Evolutionary conservation across 37 sponge, comb jelly and placozoan species (phyloP).

Genomic region (Cladorhizidae sp.): DNA sequence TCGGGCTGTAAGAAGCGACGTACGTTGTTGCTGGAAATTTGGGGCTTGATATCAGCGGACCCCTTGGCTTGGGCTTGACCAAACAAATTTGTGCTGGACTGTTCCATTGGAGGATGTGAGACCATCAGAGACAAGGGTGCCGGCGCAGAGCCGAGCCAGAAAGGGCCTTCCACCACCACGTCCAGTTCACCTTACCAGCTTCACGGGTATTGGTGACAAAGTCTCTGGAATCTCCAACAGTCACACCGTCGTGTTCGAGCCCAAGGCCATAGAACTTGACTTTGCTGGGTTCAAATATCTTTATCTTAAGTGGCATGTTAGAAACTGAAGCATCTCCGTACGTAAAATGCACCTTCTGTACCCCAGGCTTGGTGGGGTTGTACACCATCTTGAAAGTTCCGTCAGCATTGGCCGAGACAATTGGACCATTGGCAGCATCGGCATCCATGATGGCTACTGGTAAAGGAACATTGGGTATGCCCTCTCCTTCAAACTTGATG

Average conservation of each 20-base stretch:
- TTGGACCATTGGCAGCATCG: constrained; percentile 43
- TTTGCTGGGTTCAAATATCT: constrained; percentile 70
- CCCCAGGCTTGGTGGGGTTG: constrained; percentile 79
- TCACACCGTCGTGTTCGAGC: constrained; percentile 74
- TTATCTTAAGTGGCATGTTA: constrained; percentile 79
- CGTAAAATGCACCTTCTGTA: constrained; percentile 79
- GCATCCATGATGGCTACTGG: constrained; percentile 80
- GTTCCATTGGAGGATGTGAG: not conserved
- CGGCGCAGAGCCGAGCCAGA: constrained; percentile 3
- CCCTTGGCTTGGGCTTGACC: not conserved
- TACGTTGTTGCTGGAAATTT: constrained; percentile 66
- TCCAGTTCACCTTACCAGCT: constrained; percentile 68
- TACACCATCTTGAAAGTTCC: constrained; percentile 83
- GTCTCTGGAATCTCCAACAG: constrained; percentile 67
- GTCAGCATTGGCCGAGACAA: constrained; percentile 72
- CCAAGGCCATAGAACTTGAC: constrained; percentile 92
- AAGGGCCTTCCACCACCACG: constrained; percentile 61
- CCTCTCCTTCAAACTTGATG: constrained; percentile 84
- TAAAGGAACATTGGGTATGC: constrained; percentile 53
- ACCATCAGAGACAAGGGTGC: not conserved
- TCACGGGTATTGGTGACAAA: constrained; percentile 83
- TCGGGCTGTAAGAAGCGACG: constrained; percentile 72
- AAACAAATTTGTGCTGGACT: not conserved
- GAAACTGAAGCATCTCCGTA: constrained; percentile 85
- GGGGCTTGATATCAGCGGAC: constrained; percentile 24